Conservation (phyloP, 2,797 vertebrate genomes). For the Siniperca obscura region DNA sequence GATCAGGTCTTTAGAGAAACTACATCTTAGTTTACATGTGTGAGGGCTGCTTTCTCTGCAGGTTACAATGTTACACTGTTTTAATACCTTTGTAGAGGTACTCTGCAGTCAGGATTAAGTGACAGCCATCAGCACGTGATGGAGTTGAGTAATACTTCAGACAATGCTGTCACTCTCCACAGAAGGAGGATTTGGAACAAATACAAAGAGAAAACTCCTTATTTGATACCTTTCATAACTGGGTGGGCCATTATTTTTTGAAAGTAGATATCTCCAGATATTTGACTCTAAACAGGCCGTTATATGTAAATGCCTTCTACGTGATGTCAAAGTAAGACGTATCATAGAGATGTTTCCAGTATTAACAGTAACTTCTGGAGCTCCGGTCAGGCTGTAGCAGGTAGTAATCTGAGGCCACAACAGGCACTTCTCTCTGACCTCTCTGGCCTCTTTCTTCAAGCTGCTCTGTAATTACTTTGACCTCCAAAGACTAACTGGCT, state of each 20-base stretch:
- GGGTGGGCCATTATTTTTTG: neutral
- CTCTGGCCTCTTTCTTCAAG: conserved; percentile 58
- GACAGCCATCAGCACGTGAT: neutral
- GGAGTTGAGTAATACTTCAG: neutral
- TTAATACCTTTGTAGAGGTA: neutral
- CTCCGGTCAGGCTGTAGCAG: conserved; percentile 34
- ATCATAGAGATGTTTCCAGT: conserved; percentile 21
- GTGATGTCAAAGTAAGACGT: conserved; percentile 9
- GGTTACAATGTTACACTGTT: neutral
- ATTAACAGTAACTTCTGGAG: conserved; percentile 49
- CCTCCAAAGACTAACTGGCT: conserved; percentile 60
- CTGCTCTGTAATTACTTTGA: conserved; percentile 83
- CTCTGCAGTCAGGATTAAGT: neutral
- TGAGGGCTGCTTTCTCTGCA: neutral
- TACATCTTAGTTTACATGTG: neutral
- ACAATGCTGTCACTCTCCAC: neutral
- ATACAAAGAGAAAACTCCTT: neutral
- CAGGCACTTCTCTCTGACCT: conserved; percentile 64
- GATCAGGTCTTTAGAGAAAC: neutral
- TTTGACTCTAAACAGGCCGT: neutral
- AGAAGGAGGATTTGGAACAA: neutral
- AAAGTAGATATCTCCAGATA: neutral
- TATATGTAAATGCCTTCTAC: neutral
- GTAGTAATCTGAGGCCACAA: conserved; percentile 62
- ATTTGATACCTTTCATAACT: neutral